Percentiles rank a stretch among this genome's conserved stretches.
Conservation (phyloP, 2,888 invertebrate species). For the Pristionchus fissidentatus region DNA sequence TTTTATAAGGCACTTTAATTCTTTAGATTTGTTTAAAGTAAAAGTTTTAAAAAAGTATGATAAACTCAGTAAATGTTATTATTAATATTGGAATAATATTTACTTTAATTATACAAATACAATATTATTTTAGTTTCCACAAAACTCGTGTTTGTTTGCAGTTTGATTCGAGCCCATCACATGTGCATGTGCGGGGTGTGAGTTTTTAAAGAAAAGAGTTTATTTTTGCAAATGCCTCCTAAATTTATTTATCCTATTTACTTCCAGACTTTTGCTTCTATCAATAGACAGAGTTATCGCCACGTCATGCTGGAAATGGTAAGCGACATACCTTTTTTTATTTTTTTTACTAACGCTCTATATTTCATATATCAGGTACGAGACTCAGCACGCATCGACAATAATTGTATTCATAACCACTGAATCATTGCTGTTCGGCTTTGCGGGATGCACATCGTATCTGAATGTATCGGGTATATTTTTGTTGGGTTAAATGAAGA, state of each 20-base stretch:
- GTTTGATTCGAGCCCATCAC: background rate
- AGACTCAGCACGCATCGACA: background rate
- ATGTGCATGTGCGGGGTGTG: background rate
- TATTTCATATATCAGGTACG: background rate
- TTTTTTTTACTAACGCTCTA: background rate
- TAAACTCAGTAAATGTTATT: too few species aligned
- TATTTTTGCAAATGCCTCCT: background rate
- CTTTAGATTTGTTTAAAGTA: too few species aligned
- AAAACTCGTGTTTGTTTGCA: too few species aligned
- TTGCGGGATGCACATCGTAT: background rate
- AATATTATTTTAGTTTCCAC: too few species aligned
- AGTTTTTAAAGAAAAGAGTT: background rate
- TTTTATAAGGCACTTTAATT: too few species aligned
- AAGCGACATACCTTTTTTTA: background rate
- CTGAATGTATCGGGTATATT: too few species aligned
- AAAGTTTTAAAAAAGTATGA: too few species aligned
- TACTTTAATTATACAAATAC: too few species aligned
- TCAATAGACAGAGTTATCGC: background rate
- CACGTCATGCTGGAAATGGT: slow-evolving; percentile 1
- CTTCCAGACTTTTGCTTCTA: background rate
- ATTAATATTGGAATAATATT: too few species aligned
- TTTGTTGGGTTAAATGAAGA: too few species aligned
- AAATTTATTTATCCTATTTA: background rate
- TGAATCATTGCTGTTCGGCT: background rate
- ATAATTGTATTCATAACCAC: background rate